A percentile compares a stretch with the other conserved stretches of the same genome.
These are phyloP conservation scores for Agrypnia vestita DNA, from an alignment of 1,140 invertebrate genomes.

Conservation along the genomic window DNA sequence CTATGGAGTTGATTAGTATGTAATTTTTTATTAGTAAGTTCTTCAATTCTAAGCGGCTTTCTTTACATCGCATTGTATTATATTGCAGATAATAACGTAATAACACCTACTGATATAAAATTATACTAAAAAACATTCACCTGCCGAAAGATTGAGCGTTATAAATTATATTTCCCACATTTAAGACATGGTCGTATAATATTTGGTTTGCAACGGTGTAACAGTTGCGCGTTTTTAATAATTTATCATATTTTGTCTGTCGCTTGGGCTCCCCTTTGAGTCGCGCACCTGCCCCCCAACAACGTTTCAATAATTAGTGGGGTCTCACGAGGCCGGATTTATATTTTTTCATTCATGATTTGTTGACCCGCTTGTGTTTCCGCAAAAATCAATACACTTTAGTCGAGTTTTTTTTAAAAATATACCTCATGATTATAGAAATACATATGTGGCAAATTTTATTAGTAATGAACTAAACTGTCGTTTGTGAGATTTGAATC, in stretches of 20 bases:
- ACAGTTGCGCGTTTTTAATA: conserved; percentile 49
- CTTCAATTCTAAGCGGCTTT: too few relatives aligned
- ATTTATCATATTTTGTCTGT: conserved; percentile 48
- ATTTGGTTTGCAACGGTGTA: conserved; percentile 22
- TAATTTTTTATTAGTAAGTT: too few relatives aligned
- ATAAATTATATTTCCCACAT: not conserved
- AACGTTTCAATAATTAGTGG: conserved; percentile 39
- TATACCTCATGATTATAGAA: too few relatives aligned
- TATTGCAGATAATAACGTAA: too few relatives aligned
- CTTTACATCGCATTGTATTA: too few relatives aligned
- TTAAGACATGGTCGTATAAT: conserved; percentile 9
- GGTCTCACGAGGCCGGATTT: not conserved
- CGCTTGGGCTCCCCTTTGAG: not conserved
- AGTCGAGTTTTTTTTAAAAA: too few relatives aligned
- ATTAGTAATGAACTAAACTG: too few relatives aligned
- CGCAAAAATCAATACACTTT: not conserved
- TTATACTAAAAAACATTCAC: not conserved
- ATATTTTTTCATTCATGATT: not conserved
- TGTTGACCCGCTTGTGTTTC: not conserved
- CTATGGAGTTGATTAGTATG: too few relatives aligned
- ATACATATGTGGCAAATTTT: too few relatives aligned
- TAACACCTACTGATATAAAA: too few relatives aligned
- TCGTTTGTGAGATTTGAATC: too few relatives aligned
- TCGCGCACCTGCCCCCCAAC: conserved; percentile 12
- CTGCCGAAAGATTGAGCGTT: not conserved